A percentile compares a stretch with the other conserved stretches of the same genome.
Conservation (phyloP, 2,113 vertebrate genomes). For the Vidua chalybeata region DNA sequence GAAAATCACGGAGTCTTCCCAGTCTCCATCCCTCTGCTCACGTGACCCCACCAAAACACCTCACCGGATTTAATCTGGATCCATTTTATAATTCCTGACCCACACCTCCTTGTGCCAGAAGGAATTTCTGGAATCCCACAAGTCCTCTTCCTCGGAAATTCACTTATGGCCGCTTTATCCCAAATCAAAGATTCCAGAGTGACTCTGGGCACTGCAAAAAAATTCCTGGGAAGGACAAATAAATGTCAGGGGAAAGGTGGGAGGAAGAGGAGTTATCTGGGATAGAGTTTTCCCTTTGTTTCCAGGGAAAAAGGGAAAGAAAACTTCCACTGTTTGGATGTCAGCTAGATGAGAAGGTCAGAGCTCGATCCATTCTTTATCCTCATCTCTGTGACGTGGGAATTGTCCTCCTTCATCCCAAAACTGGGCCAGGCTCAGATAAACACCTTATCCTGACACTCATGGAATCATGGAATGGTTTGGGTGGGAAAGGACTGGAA, state of each 20-base stretch:
- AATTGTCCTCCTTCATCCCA: background rate
- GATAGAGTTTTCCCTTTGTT: background rate
- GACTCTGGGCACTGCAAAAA: background rate
- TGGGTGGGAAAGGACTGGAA: background rate
- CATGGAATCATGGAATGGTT: background rate
- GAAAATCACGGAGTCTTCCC: rapidly evolving
- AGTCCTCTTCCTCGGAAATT: background rate
- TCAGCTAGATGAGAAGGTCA: background rate
- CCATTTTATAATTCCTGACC: background rate
- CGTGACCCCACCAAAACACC: rapidly evolving
- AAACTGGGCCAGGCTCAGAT: background rate
- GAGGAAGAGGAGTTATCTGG: background rate
- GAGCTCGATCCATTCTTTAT: background rate
- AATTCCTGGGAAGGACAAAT: background rate
- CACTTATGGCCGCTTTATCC: background rate
- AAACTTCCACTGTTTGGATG: background rate
- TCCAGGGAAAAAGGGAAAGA: background rate
- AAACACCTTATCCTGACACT: background rate
- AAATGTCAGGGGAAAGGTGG: background rate
- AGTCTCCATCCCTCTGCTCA: background rate
- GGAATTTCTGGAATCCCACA: background rate
- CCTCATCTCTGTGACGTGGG: rapidly evolving
- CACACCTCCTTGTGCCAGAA: background rate
- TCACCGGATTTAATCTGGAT: background rate
- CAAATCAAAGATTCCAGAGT: background rate